Conservation (phyloP, 1,140 invertebrate genomes). For the Trypoxylus dichotomus region DNA sequence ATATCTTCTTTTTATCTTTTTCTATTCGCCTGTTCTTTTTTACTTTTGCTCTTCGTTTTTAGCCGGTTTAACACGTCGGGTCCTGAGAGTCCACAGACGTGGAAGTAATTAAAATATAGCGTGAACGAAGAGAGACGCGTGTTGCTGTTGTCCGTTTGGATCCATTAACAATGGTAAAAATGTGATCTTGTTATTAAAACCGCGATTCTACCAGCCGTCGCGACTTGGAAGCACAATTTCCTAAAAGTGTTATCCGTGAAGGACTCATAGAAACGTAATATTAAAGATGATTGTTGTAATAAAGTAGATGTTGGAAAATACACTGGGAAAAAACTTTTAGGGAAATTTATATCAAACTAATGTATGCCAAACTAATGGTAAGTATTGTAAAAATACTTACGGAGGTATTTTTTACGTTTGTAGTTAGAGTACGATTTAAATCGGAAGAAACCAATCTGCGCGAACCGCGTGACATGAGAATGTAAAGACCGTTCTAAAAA, state of each 20-base stretch:
- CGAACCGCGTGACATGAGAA: too few species aligned
- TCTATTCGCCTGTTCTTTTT: constrained; percentile 12
- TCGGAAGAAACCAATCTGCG: too few species aligned
- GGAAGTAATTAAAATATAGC: constrained; percentile 12
- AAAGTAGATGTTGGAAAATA: too few species aligned
- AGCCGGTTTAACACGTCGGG: constrained; percentile 1
- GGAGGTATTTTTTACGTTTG: too few species aligned
- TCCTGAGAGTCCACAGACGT: background rate
- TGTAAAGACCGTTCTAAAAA: too few species aligned
- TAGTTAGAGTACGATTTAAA: too few species aligned
- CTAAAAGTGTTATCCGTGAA: background rate
- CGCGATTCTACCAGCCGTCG: background rate
- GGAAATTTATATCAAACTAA: too few species aligned
- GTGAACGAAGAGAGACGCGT: background rate
- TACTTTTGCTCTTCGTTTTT: background rate
- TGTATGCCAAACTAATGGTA: too few species aligned
- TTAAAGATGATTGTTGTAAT: too few species aligned
- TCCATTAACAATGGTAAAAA: constrained; percentile 17
- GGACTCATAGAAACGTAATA: too few species aligned
- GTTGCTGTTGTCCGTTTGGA: background rate
- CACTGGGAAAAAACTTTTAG: too few species aligned
- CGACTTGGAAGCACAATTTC: background rate
- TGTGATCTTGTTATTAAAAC: constrained; percentile 12
- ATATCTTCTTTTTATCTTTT: background rate
- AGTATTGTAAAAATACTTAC: too few species aligned